These are phyloP conservation scores for Keiferia lycopersicella DNA, from an alignment of 2,888 invertebrate species.

Conservation along the genomic window DNA sequence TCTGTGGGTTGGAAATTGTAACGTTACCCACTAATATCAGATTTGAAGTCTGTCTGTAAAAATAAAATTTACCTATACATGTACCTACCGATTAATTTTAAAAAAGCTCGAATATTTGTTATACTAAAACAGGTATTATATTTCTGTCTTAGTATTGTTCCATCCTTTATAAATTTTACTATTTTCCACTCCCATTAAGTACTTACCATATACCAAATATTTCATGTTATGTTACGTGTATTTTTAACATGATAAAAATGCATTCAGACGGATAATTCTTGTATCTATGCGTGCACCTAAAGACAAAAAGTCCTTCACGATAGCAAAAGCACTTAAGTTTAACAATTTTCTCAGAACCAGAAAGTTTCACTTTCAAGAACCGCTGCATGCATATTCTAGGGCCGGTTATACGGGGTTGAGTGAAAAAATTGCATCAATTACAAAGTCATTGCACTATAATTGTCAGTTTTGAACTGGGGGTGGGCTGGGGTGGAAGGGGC, in stretches of 20 bases:
- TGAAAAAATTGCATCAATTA: conserved; percentile 35
- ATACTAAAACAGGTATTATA: too few species aligned
- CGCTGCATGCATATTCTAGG: conserved; percentile 15
- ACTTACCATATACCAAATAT: too few species aligned
- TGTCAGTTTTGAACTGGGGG: conserved; percentile 56
- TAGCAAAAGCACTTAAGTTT: not conserved
- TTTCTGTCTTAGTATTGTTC: too few species aligned
- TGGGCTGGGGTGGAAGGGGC: conserved; percentile 39
- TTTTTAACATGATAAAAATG: not conserved
- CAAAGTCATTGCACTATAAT: conserved; percentile 58
- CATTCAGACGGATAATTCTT: not conserved
- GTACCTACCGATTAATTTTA: too few species aligned
- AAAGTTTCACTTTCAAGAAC: conserved; percentile 22
- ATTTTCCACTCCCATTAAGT: too few species aligned
- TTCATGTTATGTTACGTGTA: too few species aligned
- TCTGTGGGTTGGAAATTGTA: conserved; percentile 37
- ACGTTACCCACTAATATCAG: not conserved
- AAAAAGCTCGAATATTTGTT: too few species aligned
- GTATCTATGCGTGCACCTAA: not conserved
- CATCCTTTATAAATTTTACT: too few species aligned
- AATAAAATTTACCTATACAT: too few species aligned
- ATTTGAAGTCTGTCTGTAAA: too few species aligned
- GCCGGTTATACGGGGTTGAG: conserved; percentile 26
- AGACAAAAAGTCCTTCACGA: not conserved
- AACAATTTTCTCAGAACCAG: conserved; percentile 1